A percentile compares a stretch with the other conserved stretches of the same genome.
Conservation (phyloP, 1,140 invertebrate species). For the Eufriesea mexicana region DNA sequence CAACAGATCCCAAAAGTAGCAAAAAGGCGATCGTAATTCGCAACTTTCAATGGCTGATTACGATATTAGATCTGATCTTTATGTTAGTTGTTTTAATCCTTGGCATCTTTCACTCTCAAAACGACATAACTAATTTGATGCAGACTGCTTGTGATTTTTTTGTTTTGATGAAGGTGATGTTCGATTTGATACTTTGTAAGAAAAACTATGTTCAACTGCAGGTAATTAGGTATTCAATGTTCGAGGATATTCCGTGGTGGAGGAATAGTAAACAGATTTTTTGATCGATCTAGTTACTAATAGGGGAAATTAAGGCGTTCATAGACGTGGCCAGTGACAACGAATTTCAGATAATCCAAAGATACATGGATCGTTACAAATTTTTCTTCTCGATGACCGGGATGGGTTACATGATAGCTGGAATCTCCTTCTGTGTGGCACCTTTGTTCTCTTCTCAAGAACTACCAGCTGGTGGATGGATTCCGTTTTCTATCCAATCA, state of each 20-base stretch:
- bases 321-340: conserved; percentile 2
- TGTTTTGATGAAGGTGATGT: conserved; percentile 45
- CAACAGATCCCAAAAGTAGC: conserved; percentile 25
- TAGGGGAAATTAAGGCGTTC: conserved; percentile 50
- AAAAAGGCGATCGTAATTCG: conserved; percentile 19
- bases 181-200: conserved; percentile 61
- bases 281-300: not conserved
- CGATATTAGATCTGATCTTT: conserved; percentile 29
- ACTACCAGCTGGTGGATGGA: conserved; percentile 62
- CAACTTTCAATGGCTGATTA: conserved; percentile 50
- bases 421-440: conserved; percentile 30
- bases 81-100: conserved; percentile 49
- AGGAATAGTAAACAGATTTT: too few species aligned
- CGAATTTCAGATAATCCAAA: conserved; percentile 47
- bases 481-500: conserved; percentile 67
- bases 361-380: conserved; percentile 61
- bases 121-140: conserved; percentile 44
- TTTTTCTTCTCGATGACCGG: conserved; percentile 30
- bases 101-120: conserved; percentile 46
- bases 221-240: conserved; percentile 11
- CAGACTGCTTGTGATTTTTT: conserved; percentile 62
- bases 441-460: conserved; percentile 6
- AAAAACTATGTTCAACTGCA: conserved; percentile 43
- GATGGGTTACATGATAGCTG: conserved; percentile 5
- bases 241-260: not conserved